phyloP scores from a whole-genome alignment of 2,797 vertebrate species.

The Harpagifer antarcticus region DNA sequence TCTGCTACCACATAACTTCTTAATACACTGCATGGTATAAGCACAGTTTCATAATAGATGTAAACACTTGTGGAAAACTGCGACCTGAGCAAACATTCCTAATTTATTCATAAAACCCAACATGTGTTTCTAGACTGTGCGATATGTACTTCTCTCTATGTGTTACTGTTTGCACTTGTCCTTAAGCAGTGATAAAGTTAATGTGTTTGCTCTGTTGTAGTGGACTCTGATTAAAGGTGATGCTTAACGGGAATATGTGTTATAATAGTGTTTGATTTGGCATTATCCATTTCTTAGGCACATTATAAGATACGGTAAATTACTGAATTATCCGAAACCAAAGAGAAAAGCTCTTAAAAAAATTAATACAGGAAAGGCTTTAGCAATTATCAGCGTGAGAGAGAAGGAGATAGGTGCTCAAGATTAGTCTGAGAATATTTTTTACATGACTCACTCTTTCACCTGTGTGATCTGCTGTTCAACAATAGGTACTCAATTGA shows the following conservation, averaged over 20 bases:
- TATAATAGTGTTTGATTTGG: constrained; percentile 25
- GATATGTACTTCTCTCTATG: background rate
- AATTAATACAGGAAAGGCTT: background rate
- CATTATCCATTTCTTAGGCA: constrained; percentile 6
- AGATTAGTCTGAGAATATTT: constrained; percentile 2
- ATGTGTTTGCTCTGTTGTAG: constrained; percentile 36
- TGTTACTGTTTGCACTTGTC: constrained; percentile 21
- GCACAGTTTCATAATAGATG: constrained; percentile 1
- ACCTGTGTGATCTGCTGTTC: background rate
- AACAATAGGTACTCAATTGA: background rate
- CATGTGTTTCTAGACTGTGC: constrained; percentile 3
- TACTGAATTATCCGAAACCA: constrained; percentile 1
- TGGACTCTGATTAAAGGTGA: constrained; percentile 24
- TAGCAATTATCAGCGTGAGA: constrained; percentile 1
- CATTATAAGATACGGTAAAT: constrained; percentile 1
- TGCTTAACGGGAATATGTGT: constrained; percentile 21
- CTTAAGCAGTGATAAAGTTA: constrained; percentile 17
- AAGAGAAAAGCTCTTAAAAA: constrained; percentile 13
- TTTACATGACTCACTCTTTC: constrained; percentile 28
- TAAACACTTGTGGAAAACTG: constrained; percentile 2
- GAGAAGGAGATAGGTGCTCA: background rate
- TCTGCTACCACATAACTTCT: background rate
- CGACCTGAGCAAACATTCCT: constrained; percentile 7
- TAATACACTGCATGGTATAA: background rate
- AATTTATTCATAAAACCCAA: constrained; percentile 3